Percentiles rank a stretch among this genome's conserved stretches.
Evolutionary conservation across 2,113 vertebrate genomes (phyloP).

Genomic region (Dermatemys mawii): DNA sequence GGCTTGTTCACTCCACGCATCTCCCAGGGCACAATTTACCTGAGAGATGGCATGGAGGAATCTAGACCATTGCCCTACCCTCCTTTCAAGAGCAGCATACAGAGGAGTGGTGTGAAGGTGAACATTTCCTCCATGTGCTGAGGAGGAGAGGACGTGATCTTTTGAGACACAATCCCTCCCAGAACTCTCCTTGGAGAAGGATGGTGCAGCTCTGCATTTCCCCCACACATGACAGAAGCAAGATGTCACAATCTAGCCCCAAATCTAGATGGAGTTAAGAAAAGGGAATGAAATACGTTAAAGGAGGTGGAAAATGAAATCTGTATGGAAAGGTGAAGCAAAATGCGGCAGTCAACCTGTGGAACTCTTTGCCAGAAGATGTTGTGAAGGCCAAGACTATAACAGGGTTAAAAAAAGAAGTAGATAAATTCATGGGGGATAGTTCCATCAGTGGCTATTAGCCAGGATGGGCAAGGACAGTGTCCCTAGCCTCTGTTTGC

Average conservation of each 20-base stretch:
- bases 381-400: too few species aligned
- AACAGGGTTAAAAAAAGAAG: too few species aligned
- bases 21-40: neutral
- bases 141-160: neutral
- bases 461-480: too few species aligned
- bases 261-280: neutral
- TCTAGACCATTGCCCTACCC: neutral
- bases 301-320: neutral
- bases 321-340: neutral
- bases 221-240: conserved; percentile 14
- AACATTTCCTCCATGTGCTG: neutral
- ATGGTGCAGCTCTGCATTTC: neutral
- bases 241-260: neutral
- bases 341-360: neutral
- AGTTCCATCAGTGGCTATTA: too few species aligned
- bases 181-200: neutral
- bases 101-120: neutral
- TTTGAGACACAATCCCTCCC: neutral
- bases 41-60: neutral
- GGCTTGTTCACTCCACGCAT: neutral
- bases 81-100: neutral
- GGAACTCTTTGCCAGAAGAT: too few species aligned
- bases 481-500: too few species aligned
- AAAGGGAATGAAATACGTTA: neutral
- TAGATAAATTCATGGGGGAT: too few species aligned